phyloP scores from a whole-genome alignment of 2,113 vertebrate species.

The Phalacrocorax brasilianus region DNA sequence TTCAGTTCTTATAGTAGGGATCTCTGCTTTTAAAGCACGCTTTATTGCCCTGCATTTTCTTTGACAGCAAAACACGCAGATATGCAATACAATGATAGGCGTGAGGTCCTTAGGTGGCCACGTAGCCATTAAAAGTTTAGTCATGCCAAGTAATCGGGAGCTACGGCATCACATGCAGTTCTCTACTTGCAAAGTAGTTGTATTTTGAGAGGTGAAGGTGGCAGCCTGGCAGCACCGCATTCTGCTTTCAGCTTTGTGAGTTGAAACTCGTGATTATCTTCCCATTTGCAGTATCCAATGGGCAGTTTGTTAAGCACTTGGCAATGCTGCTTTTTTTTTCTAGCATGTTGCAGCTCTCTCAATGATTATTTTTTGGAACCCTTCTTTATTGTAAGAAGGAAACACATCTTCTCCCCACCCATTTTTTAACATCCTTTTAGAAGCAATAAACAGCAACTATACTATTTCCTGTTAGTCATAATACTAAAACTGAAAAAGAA shows the following conservation, averaged over 20 bases:
- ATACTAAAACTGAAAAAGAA: background rate
- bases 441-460: background rate
- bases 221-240: background rate
- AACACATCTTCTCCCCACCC: background rate
- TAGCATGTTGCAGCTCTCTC: background rate
- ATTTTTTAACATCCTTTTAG: background rate
- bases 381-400: background rate
- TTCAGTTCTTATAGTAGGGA: background rate
- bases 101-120: background rate
- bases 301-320: background rate
- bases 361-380: background rate
- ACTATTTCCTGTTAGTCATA: background rate
- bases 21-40: background rate
- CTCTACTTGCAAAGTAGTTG: background rate
- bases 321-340: background rate
- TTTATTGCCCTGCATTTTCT: background rate
- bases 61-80: background rate
- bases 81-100: accelerated
- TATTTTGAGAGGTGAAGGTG: background rate
- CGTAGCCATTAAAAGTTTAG: background rate
- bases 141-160: background rate
- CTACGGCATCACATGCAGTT: background rate
- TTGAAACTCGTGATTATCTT: background rate
- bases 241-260: background rate
- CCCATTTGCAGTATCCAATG: background rate